These are phyloP conservation scores for Myotis lucifugus DNA, from an alignment of 2,113 vertebrate genomes.

Conservation along the genomic window DNA sequence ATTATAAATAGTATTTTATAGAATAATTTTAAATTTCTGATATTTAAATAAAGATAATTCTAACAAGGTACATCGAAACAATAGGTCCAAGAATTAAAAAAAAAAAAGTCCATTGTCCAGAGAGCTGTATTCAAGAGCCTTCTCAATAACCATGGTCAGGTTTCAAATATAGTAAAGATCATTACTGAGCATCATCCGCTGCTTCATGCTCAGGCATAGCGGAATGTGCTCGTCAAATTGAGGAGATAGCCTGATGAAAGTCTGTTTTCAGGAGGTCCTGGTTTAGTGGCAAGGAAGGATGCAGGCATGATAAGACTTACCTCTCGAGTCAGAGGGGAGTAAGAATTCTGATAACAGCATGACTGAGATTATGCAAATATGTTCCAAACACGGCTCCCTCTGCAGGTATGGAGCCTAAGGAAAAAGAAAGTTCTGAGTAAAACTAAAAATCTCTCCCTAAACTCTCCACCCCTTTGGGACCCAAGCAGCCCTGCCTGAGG, in stretches of 20 bases:
- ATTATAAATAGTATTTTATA: background rate
- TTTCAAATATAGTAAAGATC: background rate
- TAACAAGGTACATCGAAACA: background rate
- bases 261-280: background rate
- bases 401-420: background rate
- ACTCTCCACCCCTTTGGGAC: background rate
- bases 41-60: slow-evolving; percentile 11
- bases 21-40: slow-evolving; percentile 6
- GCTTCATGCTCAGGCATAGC: background rate
- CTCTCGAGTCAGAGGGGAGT: background rate
- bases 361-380: background rate
- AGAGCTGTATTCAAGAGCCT: background rate
- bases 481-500: background rate
- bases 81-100: background rate
- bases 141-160: background rate
- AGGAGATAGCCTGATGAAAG: background rate
- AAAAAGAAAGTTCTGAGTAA: background rate
- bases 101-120: background rate
- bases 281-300: background rate
- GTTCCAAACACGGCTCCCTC: background rate
- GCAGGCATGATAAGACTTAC: background rate
- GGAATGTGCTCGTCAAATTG: background rate
- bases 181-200: background rate
- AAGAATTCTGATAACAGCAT: background rate
- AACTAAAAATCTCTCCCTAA: background rate